Evolutionary conservation across 2,888 invertebrate species (phyloP).

Genomic region (Sepiola atlantica): DNA sequence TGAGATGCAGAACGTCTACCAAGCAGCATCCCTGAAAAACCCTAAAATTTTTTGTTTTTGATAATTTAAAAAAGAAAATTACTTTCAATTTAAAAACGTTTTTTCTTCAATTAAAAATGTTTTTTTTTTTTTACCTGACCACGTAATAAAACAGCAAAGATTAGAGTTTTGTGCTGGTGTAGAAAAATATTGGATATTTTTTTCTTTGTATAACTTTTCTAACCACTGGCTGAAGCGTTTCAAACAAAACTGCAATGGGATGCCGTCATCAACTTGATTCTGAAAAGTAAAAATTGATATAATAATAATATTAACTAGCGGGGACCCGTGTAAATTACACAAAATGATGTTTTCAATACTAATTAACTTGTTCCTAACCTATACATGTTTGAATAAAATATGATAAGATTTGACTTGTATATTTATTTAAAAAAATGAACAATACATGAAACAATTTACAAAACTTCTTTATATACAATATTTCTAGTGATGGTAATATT

Average conservation of each 20-base stretch:
- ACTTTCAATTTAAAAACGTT: too few species aligned
- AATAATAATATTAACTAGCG: too few species aligned
- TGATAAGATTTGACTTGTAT: not conserved
- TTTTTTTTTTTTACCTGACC: constrained; percentile 73
- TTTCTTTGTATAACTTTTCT: constrained; percentile 76
- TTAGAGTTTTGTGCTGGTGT: constrained; percentile 73
- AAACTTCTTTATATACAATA: too few species aligned
- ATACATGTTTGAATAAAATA: not conserved
- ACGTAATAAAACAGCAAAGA: constrained; percentile 77
- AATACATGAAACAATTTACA: not conserved
- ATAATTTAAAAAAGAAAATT: not conserved
- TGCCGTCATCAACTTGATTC: constrained; percentile 71
- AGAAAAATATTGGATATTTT: constrained; percentile 73
- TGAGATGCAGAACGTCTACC: too few species aligned
- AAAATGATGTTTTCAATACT: too few species aligned
- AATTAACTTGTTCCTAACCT: too few species aligned
- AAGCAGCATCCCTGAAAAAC: too few species aligned
- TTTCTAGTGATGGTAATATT: too few species aligned
- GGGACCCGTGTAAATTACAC: too few species aligned
- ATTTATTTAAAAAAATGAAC: not conserved
- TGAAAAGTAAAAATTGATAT: constrained; percentile 51
- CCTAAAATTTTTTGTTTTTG: not conserved
- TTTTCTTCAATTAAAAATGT: not conserved
- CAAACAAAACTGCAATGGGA: constrained; percentile 69
- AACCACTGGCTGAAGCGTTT: constrained; percentile 79